Percentiles rank a stretch among this genome's conserved stretches.
These are phyloP conservation scores for Agrochola lychnidis DNA, from an alignment of 2,888 invertebrate genomes.

Conservation along the genomic window DNA sequence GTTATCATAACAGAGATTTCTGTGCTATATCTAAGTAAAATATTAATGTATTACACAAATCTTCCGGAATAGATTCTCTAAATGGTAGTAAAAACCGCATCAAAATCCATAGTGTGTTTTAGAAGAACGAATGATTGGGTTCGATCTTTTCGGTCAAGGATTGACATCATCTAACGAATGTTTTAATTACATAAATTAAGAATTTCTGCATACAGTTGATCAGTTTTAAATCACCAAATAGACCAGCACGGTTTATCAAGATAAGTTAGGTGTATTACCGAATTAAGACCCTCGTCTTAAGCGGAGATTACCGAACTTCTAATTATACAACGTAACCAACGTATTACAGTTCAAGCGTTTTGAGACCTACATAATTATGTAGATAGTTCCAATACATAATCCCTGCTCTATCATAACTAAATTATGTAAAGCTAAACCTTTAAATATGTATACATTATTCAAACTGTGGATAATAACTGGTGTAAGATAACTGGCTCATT, in stretches of 20 bases:
- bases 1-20: neutral
- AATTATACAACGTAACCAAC: slow-evolving; percentile 25
- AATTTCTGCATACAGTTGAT: neutral
- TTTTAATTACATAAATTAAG: neutral
- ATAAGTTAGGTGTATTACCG: slow-evolving; percentile 22
- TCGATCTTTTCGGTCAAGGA: neutral
- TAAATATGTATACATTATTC: slow-evolving; percentile 60
- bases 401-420: slow-evolving; percentile 32
- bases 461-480: slow-evolving; percentile 60
- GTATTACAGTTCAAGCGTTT: slow-evolving; percentile 33
- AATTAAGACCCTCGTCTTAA: slow-evolving; percentile 43
- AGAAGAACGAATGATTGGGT: neutral
- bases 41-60: neutral
- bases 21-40: neutral
- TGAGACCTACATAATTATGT: slow-evolving; percentile 38
- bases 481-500: slow-evolving; percentile 61
- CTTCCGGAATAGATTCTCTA: neutral
- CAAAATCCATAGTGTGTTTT: neutral
- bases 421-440: slow-evolving; percentile 53
- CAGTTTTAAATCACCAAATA: slow-evolving; percentile 6
- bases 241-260: slow-evolving; percentile 1
- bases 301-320: slow-evolving; percentile 43
- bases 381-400: slow-evolving; percentile 43
- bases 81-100: neutral
- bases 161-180: fast-evolving